Percentiles rank a stretch among this genome's conserved stretches.
These are phyloP conservation scores for Acanthopleura granulata DNA, from an alignment of 2,888 invertebrate species.

Conservation along the genomic window DNA sequence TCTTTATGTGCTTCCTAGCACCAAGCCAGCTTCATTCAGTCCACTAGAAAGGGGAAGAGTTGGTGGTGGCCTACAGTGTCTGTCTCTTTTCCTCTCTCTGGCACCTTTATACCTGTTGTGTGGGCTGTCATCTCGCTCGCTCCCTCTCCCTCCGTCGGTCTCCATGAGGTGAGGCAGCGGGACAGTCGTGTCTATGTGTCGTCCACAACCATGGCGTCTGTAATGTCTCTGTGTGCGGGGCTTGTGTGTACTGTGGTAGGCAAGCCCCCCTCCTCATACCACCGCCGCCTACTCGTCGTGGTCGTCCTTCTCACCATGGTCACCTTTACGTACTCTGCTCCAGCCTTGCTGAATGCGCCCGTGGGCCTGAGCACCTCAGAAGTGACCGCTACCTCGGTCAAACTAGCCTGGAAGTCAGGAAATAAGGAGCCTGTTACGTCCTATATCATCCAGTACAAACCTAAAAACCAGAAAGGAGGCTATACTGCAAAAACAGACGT, in stretches of 20 bases:
- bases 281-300: not conserved
- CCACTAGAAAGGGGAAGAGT: too few species aligned
- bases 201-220: not conserved
- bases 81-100: too few species aligned
- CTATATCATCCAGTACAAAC: constrained; percentile 97
- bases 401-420: constrained; percentile 85
- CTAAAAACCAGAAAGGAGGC: constrained; percentile 79
- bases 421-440: constrained; percentile 83
- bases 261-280: not conserved
- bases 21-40: too few species aligned
- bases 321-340: constrained; percentile 23
- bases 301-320: constrained; percentile 8
- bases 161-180: not conserved
- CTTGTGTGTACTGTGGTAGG: constrained; percentile 9
- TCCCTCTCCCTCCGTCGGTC: not conserved
- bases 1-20: too few species aligned
- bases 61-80: too few species aligned
- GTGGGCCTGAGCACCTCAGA: constrained; percentile 91
- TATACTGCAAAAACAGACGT: constrained; percentile 94
- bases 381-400: constrained; percentile 92
- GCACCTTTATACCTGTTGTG: constrained; percentile 9
- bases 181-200: constrained; percentile 2
- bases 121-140: not conserved
- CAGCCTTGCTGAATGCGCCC: constrained; percentile 93
- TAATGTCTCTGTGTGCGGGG: constrained; percentile 10